A percentile compares a stretch with the other conserved stretches of the same genome.
These are phyloP conservation scores for Platycnemis pennipes DNA, from an alignment of 2,888 invertebrate genomes.

Conservation along the genomic window DNA sequence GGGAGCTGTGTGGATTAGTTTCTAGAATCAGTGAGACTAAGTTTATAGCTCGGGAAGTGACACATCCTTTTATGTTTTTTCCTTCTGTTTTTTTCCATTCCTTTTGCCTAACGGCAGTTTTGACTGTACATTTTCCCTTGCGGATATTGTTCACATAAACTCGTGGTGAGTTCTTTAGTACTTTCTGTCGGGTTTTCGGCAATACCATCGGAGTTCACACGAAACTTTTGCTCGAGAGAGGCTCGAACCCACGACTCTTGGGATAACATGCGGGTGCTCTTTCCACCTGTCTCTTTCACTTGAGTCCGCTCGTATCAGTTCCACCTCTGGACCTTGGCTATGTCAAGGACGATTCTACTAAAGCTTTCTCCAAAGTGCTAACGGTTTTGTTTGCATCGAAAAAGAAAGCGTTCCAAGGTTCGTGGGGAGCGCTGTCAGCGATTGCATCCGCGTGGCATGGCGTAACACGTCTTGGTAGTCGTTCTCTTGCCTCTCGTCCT, in stretches of 20 bases:
- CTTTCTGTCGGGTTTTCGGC: no score
- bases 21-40: no score
- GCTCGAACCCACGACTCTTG: neutral
- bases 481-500: no score
- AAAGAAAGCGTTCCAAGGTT: neutral
- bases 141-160: no score
- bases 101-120: no score
- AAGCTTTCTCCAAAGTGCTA: conserved; percentile 1
- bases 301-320: neutral
- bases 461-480: neutral
- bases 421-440: neutral
- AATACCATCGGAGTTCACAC: no score
- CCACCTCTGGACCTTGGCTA: neutral
- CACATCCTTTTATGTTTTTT: no score
- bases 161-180: no score
- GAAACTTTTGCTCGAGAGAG: neutral
- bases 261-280: neutral
- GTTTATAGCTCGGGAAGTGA: no score
- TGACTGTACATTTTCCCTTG: no score
- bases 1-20: no score
- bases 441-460: neutral
- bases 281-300: neutral
- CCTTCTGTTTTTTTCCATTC: no score
- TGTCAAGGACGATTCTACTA: neutral
- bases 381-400: neutral